Evolutionary conservation across 2,888 invertebrate species (phyloP).

Genomic region (Nyleta sp.): DNA sequence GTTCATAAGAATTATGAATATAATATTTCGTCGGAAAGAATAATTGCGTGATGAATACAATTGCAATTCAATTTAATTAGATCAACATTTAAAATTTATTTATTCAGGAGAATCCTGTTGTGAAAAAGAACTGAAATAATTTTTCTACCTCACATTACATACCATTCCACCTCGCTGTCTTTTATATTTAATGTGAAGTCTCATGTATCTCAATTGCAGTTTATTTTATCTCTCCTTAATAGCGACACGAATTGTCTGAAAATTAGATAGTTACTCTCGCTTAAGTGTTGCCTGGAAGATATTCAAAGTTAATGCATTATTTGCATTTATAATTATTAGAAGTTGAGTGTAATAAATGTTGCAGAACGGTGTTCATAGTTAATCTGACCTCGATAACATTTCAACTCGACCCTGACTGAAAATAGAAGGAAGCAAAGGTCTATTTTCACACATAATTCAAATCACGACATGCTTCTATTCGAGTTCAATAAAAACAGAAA

Average conservation of each 20-base stretch:
- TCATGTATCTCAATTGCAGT: constrained; percentile 19
- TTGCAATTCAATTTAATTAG: no score
- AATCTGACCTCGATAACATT: constrained; percentile 1
- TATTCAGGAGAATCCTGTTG: no score
- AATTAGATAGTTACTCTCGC: constrained; percentile 25
- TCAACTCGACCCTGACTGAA: not conserved
- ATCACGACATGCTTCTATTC: no score
- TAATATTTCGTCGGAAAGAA: no score
- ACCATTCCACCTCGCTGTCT: constrained; percentile 13
- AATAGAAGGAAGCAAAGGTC: no score
- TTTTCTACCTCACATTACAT: constrained; percentile 24
- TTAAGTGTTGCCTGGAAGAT: constrained; percentile 1
- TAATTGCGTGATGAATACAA: no score
- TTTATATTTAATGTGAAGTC: constrained; percentile 21
- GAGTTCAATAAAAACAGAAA: no score
- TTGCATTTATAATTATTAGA: constrained; percentile 36
- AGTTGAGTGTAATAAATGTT: constrained; percentile 11
- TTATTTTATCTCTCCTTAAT: constrained; percentile 31
- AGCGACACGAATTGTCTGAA: constrained; percentile 17
- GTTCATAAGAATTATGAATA: no score
- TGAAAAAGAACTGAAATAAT: no score
- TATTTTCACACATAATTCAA: no score
- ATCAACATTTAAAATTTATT: no score
- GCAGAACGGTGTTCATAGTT: not conserved
- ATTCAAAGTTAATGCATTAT: constrained; percentile 33